These are phyloP conservation scores for Poicephalus meyeri DNA, from an alignment of 2,113 vertebrate species.

Conservation along the genomic window DNA sequence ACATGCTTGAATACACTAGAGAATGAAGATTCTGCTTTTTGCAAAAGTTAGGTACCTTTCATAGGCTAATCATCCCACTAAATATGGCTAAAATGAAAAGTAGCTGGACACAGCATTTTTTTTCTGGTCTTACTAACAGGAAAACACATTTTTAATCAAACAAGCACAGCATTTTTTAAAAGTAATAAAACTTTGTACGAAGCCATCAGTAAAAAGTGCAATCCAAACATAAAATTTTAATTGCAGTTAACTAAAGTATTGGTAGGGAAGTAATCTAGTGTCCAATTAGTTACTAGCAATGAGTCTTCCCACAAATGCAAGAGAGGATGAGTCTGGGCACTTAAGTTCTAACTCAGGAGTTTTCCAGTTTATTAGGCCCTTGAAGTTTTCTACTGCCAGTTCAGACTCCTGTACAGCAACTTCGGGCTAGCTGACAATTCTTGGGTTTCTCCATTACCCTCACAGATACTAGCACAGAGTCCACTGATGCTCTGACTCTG, in stretches of 20 bases:
- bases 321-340: neutral
- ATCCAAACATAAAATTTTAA: conserved; percentile 2
- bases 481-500: neutral
- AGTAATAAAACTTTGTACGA: neutral
- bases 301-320: neutral
- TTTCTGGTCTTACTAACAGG: neutral
- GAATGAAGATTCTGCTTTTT: neutral
- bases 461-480: neutral
- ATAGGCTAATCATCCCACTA: neutral
- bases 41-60: neutral
- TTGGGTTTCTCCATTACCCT: neutral
- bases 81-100: conserved; percentile 39
- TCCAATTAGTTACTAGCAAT: neutral
- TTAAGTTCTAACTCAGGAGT: neutral
- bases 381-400: neutral
- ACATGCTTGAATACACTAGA: neutral
- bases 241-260: neutral
- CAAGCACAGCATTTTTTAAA: neutral
- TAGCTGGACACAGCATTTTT: neutral
- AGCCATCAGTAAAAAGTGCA: neutral
- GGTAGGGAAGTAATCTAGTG: neutral
- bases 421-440: neutral
- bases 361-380: neutral
- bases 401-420: neutral
- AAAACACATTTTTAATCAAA: neutral